Base-by-base conservation (phyloP, 2,797 vertebrate species). In the Schizopygopsis pylzovi region DNA sequence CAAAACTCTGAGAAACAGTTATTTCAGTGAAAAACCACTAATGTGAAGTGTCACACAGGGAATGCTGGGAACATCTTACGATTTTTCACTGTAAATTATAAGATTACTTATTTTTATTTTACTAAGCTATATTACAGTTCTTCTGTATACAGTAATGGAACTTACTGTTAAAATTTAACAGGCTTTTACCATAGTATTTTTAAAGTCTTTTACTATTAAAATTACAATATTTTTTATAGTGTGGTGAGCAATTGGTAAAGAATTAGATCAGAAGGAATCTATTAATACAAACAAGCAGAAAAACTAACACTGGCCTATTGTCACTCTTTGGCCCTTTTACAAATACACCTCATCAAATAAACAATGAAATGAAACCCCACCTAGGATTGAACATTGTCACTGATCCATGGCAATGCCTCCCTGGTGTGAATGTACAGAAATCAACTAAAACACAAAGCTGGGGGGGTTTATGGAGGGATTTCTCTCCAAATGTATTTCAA, bases 401-500 rank as follows among this genome's bases (percentile, higher is more conserved):
- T n/a, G 52, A 59, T 59, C 33, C 22, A 59, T 16, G 63, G 12
- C 25, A 28, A 15, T 65, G n/a, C n/a, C 59, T 63, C n/a, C n/a
- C 4, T 79, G 56, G 16, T 33, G 56, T 33, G 59, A 45, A 79
- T 79, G 25, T 13, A 47, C n/a, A 65, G 9, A 8, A 63, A 61
- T 45, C 9, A 47, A 45, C 41, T 45, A 33, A 79, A 63, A 28
- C 0, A 22, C 4, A 65, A 16, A 20, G 2, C 28, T 45, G 41
- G 22, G 15, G 45, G 10, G n/a, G 8, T 3, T 79, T 43, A n/a
- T 25, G 56, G 16, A 65, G 41, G n/a, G 4, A 65, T 45, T 65
- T 65, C 43, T 79, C 37, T 25, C 54, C 52, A 56, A 56, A 79
- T 79, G 77, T 61, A 28, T 45, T 43, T 79, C 13, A 61, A 43